These are phyloP conservation scores for Synanthedon tipuliformis DNA, from an alignment of 2,888 invertebrate genomes.

Conservation along the genomic window DNA sequence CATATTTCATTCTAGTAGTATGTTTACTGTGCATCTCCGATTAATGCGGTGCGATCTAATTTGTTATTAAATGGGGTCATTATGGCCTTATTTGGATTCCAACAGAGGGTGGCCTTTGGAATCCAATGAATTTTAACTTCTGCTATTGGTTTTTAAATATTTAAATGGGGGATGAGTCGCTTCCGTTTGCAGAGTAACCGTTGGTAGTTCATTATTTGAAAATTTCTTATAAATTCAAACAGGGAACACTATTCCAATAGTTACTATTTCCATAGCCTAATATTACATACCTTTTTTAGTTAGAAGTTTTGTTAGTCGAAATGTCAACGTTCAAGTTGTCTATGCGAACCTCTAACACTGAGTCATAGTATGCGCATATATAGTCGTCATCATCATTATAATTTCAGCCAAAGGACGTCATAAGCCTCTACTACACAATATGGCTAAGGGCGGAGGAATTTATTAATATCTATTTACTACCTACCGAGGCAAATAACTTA, in stretches of 20 bases:
- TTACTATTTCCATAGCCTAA: no score
- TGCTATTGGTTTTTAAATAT: slow-evolving; percentile 49
- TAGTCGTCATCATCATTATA: no score
- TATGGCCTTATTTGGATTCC: slow-evolving; percentile 43
- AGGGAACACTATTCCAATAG: no score
- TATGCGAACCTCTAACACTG: no score
- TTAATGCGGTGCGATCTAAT: slow-evolving; percentile 52
- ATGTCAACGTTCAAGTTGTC: no score
- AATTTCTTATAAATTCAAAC: neutral
- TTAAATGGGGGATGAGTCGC: slow-evolving; percentile 35
- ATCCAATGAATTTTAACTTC: slow-evolving; percentile 59
- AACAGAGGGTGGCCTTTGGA: slow-evolving; percentile 40
- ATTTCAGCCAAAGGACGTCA: no score
- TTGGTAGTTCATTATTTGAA: neutral
- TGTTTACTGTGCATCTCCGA: slow-evolving; percentile 18
- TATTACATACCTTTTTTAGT: no score
- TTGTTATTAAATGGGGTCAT: slow-evolving; percentile 65
- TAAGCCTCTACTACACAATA: neutral
- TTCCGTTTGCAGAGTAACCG: slow-evolving; percentile 19
- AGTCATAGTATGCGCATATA: no score
- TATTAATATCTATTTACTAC: neutral
- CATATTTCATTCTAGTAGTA: neutral
- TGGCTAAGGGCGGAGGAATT: slow-evolving; percentile 1
- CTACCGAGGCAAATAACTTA: slow-evolving; percentile 2
- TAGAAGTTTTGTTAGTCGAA: no score